These are phyloP conservation scores for Semotilus atromaculatus DNA, from an alignment of 2,797 vertebrate species.

Conservation along the genomic window DNA sequence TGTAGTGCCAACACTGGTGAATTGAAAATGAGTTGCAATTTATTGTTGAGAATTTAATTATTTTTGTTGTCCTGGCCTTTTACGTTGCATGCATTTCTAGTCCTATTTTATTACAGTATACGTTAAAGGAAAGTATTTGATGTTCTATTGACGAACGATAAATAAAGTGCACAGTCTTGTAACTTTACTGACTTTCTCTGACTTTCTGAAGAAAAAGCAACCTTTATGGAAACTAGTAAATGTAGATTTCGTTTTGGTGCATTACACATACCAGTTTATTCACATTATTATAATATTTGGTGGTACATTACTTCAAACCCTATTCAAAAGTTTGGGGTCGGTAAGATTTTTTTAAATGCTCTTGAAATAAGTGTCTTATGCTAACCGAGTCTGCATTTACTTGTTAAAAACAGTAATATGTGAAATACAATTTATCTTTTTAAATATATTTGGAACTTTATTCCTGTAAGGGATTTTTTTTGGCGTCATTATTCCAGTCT, in stretches of 20 bases:
- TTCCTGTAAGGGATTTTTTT: neutral
- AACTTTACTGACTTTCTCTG: slow-evolving; percentile 44
- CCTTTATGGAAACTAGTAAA: neutral
- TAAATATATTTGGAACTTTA: too few species aligned
- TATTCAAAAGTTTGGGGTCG: neutral
- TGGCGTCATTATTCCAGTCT: neutral
- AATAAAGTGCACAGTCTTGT: slow-evolving; percentile 46
- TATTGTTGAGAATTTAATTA: slow-evolving; percentile 47
- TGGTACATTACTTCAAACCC: neutral
- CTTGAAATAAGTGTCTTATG: neutral
- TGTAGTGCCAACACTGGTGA: slow-evolving; percentile 54
- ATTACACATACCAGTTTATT: neutral
- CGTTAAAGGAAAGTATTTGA: slow-evolving; percentile 50
- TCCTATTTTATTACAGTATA: slow-evolving; percentile 56
- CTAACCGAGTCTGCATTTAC: neutral
- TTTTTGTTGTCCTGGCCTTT: slow-evolving; percentile 43
- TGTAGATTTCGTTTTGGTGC: too few species aligned
- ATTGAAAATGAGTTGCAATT: slow-evolving; percentile 47
- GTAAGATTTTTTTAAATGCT: neutral
- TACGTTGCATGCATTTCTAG: slow-evolving; percentile 54
- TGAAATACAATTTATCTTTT: neutral
- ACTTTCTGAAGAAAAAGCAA: neutral
- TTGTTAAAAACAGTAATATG: neutral
- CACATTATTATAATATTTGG: neutral
- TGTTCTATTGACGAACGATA: slow-evolving; percentile 60